Conservation (phyloP, 2,888 invertebrate genomes). For the Lasioglossum lativentre region DNA sequence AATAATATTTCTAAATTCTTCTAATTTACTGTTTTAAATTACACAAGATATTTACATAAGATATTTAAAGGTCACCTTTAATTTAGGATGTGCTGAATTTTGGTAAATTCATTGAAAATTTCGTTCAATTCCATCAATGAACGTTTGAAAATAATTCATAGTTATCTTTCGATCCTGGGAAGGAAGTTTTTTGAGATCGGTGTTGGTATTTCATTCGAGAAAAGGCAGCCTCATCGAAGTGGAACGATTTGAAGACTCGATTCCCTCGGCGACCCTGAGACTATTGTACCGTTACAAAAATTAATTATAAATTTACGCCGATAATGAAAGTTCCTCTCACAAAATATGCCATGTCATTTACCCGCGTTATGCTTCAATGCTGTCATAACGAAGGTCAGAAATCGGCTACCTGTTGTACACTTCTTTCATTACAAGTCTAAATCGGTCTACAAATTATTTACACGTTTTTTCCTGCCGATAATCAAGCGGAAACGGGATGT, state of each 20-base stretch:
- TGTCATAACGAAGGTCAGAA: conserved; percentile 58
- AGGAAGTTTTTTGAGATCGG: conserved; percentile 2
- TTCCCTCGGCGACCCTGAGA: conserved; percentile 66
- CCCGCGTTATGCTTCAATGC: conserved; percentile 77
- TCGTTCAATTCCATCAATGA: neutral
- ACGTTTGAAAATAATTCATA: neutral
- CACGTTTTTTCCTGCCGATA: conserved; percentile 30
- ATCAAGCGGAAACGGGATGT: conserved; percentile 38
- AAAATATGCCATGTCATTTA: conserved; percentile 74
- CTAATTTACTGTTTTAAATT: too few relatives aligned
- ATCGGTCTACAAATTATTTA: conserved; percentile 45
- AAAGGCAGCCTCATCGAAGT: conserved; percentile 53
- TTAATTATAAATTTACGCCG: conserved; percentile 75
- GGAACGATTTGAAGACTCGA: conserved; percentile 68
- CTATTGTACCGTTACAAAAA: conserved; percentile 76
- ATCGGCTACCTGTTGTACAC: conserved; percentile 17
- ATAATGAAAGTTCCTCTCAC: conserved; percentile 72
- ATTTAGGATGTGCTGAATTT: neutral
- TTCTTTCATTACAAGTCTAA: conserved; percentile 43
- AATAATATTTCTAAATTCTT: too few relatives aligned
- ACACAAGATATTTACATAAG: too few relatives aligned
- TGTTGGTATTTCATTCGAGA: conserved; percentile 7
- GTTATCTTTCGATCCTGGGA: neutral
- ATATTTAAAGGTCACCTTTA: neutral
- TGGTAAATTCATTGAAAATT: neutral